Percentiles rank a stretch among this genome's conserved stretches.
phyloP scores from a whole-genome alignment of 2,888 invertebrate species.

The Archips crataeganus region DNA sequence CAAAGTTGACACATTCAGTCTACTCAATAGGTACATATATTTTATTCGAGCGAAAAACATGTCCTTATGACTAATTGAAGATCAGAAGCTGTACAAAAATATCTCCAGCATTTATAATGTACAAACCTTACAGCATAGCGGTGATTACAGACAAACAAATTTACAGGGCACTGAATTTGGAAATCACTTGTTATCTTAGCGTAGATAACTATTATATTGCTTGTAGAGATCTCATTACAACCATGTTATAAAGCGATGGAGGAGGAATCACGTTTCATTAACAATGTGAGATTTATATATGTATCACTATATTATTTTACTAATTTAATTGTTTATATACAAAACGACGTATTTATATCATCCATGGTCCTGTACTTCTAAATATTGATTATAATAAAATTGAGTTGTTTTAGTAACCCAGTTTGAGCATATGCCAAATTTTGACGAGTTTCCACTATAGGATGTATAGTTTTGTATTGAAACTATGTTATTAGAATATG shows the following conservation, averaged over 20 bases:
- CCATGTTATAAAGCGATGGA: slow-evolving; percentile 61
- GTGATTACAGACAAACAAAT: slow-evolving; percentile 38
- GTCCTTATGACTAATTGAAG: slow-evolving; percentile 38
- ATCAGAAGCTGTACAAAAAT: slow-evolving; percentile 55
- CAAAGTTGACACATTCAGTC: slow-evolving; percentile 38
- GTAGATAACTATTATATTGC: slow-evolving; percentile 60
- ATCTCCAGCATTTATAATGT: slow-evolving; percentile 50
- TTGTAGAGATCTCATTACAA: slow-evolving; percentile 71
- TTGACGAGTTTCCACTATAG: not conserved
- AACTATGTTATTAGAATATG: not conserved
- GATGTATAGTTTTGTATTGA: not conserved
- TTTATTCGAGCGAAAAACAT: slow-evolving; percentile 40
- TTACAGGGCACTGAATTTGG: slow-evolving; percentile 24
- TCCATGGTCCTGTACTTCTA: slow-evolving; percentile 45
- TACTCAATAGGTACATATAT: slow-evolving; percentile 24
- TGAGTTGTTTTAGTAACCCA: slow-evolving; percentile 7
- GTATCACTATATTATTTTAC: slow-evolving; percentile 56
- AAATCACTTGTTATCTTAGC: slow-evolving; percentile 9
- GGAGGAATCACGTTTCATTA: slow-evolving; percentile 64
- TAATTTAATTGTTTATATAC: slow-evolving; percentile 56
- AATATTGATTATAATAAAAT: slow-evolving; percentile 18
- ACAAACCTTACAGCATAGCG: slow-evolving; percentile 51
- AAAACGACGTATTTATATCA: slow-evolving; percentile 53
- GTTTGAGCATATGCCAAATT: slow-evolving; percentile 13
- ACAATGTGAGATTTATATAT: slow-evolving; percentile 62